phyloP scores from a whole-genome alignment of 2,888 invertebrate genomes.

The Drosophila imparisetae region DNA sequence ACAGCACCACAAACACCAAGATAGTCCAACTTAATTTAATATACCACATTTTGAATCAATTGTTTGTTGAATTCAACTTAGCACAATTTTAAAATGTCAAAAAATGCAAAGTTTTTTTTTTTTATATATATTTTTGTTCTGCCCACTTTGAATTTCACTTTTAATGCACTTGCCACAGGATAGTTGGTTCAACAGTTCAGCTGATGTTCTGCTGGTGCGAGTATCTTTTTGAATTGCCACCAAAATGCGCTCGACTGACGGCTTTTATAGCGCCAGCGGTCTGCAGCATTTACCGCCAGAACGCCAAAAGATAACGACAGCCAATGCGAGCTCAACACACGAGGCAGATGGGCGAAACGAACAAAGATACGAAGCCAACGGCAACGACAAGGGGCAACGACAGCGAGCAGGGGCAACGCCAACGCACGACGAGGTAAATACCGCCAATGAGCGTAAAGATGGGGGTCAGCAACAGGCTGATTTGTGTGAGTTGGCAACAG shows the following conservation, averaged over 20 bases:
- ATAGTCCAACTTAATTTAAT: conserved; percentile 64
- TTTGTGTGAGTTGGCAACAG: not conserved
- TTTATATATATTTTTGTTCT: conserved; percentile 9
- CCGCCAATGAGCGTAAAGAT: conserved; percentile 66
- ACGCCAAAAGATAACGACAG: conserved; percentile 60
- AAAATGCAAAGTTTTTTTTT: not conserved
- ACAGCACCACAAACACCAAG: conserved; percentile 60
- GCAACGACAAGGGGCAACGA: not conserved
- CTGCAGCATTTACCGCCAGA: conserved; percentile 38
- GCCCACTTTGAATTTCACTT: conserved; percentile 32
- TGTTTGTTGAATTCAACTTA: not conserved
- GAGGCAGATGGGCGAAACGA: conserved; percentile 47
- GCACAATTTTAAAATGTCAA: conserved; percentile 24
- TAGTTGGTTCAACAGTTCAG: conserved; percentile 44
- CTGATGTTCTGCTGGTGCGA: conserved; percentile 7
- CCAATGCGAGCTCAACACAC: conserved; percentile 63
- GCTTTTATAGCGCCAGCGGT: conserved; percentile 78
- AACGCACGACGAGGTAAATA: conserved; percentile 58
- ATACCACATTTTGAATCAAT: conserved; percentile 62
- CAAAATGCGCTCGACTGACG: conserved; percentile 68
- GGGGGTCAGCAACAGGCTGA: conserved; percentile 63
- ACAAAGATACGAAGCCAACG: conserved; percentile 31
- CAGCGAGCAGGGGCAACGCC: conserved; percentile 20
- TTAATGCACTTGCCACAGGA: conserved; percentile 30
- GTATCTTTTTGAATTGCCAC: conserved; percentile 64